A percentile compares a stretch with the other conserved stretches of the same genome.
Evolutionary conservation across 2,113 vertebrate genomes (phyloP).

Genomic region (Brachyistius frenatus): DNA sequence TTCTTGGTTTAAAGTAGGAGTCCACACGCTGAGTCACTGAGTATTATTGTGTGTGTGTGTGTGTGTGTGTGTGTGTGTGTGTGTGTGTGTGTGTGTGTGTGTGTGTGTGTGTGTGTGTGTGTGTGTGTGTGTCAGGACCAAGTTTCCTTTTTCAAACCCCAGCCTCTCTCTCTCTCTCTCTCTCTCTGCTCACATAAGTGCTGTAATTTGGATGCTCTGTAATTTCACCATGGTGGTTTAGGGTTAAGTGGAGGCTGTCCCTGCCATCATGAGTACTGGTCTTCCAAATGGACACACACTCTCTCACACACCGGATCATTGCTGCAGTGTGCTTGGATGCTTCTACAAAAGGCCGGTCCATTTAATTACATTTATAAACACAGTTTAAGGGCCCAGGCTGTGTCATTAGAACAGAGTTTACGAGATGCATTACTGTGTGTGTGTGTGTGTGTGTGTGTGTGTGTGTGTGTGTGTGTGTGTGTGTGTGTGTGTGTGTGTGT

Average conservation of each 20-base stretch:
- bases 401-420: constrained; percentile 81
- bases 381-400: constrained; percentile 77
- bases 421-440: constrained; percentile 45
- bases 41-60: constrained; percentile 14
- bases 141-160: constrained; percentile 69
- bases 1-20: constrained; percentile 35
- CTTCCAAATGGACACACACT: constrained; percentile 71
- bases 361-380: constrained; percentile 85
- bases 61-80: constrained; percentile 43
- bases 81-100: constrained; percentile 27
- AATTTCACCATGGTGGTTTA: constrained; percentile 78
- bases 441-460: constrained; percentile 21
- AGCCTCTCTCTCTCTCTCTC: constrained; percentile 53
- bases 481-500: not conserved
- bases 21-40: constrained; percentile 56
- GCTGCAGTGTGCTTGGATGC: constrained; percentile 65
- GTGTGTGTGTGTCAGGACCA: constrained; percentile 46
- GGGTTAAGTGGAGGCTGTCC: constrained; percentile 81
- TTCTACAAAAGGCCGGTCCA: constrained; percentile 74
- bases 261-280: constrained; percentile 65
- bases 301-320: constrained; percentile 54
- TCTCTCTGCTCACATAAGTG: constrained; percentile 70
- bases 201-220: constrained; percentile 81
- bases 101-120: constrained; percentile 31
- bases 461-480: constrained; percentile 9